Percentiles rank a stretch among this genome's conserved stretches.
phyloP scores from a whole-genome alignment of 2,888 invertebrate genomes.

The Pterostichus niger region DNA sequence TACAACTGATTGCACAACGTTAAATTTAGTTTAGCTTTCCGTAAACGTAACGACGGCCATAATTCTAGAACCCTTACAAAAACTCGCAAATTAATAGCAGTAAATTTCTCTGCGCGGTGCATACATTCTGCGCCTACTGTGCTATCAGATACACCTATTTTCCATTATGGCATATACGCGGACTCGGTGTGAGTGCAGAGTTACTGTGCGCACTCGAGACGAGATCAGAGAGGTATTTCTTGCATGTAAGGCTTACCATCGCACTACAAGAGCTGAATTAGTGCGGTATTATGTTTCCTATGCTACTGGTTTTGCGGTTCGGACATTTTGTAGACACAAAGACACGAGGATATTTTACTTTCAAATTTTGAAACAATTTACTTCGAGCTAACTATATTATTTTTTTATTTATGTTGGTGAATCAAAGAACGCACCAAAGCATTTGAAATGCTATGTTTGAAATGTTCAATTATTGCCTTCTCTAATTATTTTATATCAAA shows the following conservation, averaged over 20 bases:
- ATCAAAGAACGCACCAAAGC: too few relatives aligned
- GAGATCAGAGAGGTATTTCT: background rate
- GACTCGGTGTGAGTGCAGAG: background rate
- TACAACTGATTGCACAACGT: conserved; percentile 65
- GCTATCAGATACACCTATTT: conserved; percentile 59
- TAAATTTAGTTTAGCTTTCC: conserved; percentile 56
- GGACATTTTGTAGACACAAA: background rate
- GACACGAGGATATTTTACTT: background rate
- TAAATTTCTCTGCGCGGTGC: conserved; percentile 48
- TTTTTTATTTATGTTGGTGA: too few relatives aligned
- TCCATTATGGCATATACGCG: conserved; percentile 34
- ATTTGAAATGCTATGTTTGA: too few relatives aligned
- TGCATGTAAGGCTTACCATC: background rate
- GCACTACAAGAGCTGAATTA: conserved; percentile 16
- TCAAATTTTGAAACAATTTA: background rate
- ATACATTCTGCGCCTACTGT: conserved; percentile 58
- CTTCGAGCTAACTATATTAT: background rate
- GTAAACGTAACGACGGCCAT: conserved; percentile 48
- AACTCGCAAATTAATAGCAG: conserved; percentile 58
- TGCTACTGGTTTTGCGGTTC: conserved; percentile 14
- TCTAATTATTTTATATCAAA: too few relatives aligned
- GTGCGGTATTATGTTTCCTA: conserved; percentile 36
- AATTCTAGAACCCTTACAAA: conserved; percentile 45
- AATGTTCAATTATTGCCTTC: too few relatives aligned
- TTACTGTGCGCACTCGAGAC: background rate